A percentile compares a stretch with the other conserved stretches of the same genome.
Evolutionary conservation across 2,113 vertebrate species (phyloP).

Genomic region (Eretmodus cyanostictus): DNA sequence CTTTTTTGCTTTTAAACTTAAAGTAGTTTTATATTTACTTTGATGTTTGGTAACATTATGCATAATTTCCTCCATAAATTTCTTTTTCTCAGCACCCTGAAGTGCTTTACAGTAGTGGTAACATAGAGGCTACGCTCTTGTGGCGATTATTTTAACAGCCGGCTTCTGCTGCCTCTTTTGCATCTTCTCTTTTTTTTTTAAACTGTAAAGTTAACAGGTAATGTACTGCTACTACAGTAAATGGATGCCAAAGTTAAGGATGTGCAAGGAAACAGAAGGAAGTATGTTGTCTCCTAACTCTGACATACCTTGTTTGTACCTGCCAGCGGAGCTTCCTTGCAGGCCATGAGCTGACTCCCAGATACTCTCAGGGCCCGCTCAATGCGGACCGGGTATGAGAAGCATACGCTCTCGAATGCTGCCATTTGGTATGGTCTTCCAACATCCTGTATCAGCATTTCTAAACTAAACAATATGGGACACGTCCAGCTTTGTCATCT

Average conservation of each 20-base stretch:
- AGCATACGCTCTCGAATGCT: constrained; percentile 99
- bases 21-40: constrained; percentile 72
- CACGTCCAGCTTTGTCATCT: constrained; percentile 96
- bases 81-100: constrained; percentile 94
- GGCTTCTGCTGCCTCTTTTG: constrained; percentile 70
- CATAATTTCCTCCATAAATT: constrained; percentile 82
- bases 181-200: constrained; percentile 76
- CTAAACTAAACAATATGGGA: constrained; percentile 84
- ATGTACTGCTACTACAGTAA: constrained; percentile 91
- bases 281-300: constrained; percentile 99
- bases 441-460: constrained; percentile 99
- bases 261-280: constrained; percentile 83
- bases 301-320: constrained; percentile 99
- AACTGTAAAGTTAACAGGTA: constrained; percentile 99
- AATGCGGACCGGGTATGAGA: constrained; percentile 99
- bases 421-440: constrained; percentile 99
- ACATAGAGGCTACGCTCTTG: constrained; percentile 81
- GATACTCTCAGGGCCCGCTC: constrained; percentile 99
- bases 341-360: constrained; percentile 99
- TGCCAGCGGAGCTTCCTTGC: constrained; percentile 99
- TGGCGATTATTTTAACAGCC: constrained; percentile 80
- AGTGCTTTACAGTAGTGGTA: constrained; percentile 95
- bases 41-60: constrained; percentile 77
- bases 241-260: constrained; percentile 97
- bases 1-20: constrained; percentile 21